Conservation (phyloP, 2,113 vertebrate genomes). For the Mixornis gularis region DNA sequence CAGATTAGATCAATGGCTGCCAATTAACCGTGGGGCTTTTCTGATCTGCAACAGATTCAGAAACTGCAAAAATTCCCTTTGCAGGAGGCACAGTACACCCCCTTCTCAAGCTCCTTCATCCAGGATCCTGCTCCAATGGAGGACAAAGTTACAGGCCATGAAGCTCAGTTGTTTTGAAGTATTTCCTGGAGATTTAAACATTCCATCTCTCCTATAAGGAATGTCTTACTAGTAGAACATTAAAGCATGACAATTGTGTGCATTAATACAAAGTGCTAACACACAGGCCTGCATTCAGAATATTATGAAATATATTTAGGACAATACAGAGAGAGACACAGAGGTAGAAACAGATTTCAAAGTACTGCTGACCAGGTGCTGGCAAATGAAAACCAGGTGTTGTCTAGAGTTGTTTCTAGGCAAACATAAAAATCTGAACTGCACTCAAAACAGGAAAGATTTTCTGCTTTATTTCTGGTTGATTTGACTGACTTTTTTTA, state of each 20-base stretch:
- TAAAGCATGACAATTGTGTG: not conserved
- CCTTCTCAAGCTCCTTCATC: not conserved
- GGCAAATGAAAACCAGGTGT: constrained; percentile 39
- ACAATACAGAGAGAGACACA: not conserved
- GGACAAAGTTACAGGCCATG: not conserved
- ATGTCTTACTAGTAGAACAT: not conserved
- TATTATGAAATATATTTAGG: not conserved
- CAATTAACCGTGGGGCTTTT: not conserved
- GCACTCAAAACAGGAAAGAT: not conserved
- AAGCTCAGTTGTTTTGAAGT: not conserved
- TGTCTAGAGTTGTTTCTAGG: not conserved
- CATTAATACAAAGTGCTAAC: not conserved
- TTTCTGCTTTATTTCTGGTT: constrained; percentile 1
- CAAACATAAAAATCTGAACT: constrained; percentile 8
- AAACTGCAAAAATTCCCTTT: not conserved
- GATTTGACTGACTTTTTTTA: not conserved
- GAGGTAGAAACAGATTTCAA: not conserved
- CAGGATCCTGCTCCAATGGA: not conserved
- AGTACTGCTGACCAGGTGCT: constrained; percentile 6
- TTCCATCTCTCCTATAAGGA: not conserved
- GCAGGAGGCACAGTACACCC: not conserved
- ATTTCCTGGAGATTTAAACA: not conserved
- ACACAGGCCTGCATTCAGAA: not conserved
- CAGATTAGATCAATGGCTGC: not conserved
- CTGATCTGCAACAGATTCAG: not conserved